Percentiles rank a stretch among this genome's conserved stretches.
phyloP scores from a whole-genome alignment of 2,113 vertebrate species.

The Pygoscelis antarcticus region DNA sequence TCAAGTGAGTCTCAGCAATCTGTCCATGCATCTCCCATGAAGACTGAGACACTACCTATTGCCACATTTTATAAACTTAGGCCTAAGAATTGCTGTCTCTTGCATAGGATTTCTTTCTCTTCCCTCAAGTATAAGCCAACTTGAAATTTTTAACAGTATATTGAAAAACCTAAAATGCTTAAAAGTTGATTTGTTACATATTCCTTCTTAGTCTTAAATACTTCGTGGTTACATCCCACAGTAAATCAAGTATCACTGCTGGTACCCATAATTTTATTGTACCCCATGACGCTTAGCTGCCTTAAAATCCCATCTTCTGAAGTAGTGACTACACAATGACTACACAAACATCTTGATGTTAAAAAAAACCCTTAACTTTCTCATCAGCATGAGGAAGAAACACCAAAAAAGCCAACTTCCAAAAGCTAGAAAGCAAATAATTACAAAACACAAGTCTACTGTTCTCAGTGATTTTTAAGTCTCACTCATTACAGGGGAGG shows the following conservation, averaged over 20 bases:
- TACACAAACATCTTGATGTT: background rate
- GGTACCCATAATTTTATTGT: background rate
- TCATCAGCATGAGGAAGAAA: background rate
- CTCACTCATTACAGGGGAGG: background rate
- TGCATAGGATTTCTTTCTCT: background rate
- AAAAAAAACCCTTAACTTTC: background rate
- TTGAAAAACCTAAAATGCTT: background rate
- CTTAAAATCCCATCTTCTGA: background rate
- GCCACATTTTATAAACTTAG: background rate
- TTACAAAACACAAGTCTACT: background rate
- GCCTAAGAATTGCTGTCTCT: background rate
- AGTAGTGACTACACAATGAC: background rate
- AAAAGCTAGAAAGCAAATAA: background rate
- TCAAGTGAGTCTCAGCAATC: background rate
- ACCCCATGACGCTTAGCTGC: background rate
- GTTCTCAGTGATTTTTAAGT: background rate
- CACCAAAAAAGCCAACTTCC: background rate
- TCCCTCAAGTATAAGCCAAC: background rate
- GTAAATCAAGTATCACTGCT: background rate
- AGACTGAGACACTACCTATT: background rate
- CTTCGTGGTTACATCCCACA: background rate
- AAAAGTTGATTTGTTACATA: background rate
- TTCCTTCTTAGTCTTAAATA: background rate
- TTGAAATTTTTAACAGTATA: background rate
- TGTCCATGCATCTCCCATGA: rapidly evolving